Evolutionary conservation across 1,140 invertebrate species (phyloP), one percentile per base, ranked within the genome.

Genomic region (Drosophila varians): DNA sequence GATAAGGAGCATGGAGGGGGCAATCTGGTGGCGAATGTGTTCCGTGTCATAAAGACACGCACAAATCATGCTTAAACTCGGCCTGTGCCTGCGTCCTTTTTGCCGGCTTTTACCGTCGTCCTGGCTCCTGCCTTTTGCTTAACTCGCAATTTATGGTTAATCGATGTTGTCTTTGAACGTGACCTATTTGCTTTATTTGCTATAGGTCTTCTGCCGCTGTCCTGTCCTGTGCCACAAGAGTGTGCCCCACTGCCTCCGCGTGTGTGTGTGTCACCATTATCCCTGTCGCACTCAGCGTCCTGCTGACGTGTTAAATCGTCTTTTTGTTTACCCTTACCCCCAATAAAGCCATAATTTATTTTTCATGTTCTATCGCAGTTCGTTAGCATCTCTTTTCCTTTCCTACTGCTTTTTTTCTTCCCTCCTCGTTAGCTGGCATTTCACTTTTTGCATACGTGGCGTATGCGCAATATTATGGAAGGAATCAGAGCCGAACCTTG

Each of bases 101-200:
- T 56, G 28, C 38, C 48, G 48, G 51, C 57, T 57, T 28, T 55
- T 60, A 61, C n/a, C 65, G 36, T 18, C 62, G 73, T 80, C 82
- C 73, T 70, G 61, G 79, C 78, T 76, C 72, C n/a, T n/a, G n/a
- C 76, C 88, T 86, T 89, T 84, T 89, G 86, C 86, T 89, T 86
- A 89, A 89, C 86, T 89, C 80, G 86, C 86, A 89, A 89, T 89
- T 89, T 89, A 89, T 89, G 86, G 86, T 89, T 87, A 89, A 89
- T 89, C 86, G 86, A 89, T 89, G 86, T 86, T 89, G 86, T 89
- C 80, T 77, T 86, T 89, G 80, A 89, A 89, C 86, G 86, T 89
- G 86, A 89, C 86, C 86, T 82, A 89, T 89, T 89, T 89, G 86
- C 86, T 89, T 89, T 82, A 89, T 89, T 89, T 89, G 53, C 56